Percentiles rank a stretch among this genome's conserved stretches.
phyloP scores from a whole-genome alignment of 2,113 vertebrate species.

The Thomomys bottae region DNA sequence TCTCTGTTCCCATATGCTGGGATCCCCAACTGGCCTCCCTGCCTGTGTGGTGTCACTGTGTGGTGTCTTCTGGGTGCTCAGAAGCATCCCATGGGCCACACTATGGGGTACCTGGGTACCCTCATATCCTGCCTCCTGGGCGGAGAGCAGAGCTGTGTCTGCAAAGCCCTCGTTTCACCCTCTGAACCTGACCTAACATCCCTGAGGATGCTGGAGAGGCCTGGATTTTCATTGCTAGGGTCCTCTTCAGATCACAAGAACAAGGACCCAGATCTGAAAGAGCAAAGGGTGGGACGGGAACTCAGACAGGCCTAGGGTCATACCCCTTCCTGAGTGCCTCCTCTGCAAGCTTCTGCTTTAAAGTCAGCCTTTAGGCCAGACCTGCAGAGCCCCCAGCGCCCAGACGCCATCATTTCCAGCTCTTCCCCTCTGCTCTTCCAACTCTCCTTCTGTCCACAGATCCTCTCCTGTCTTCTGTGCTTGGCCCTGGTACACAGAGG shows the following conservation, averaged over 20 bases:
- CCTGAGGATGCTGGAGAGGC: neutral
- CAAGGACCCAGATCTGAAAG: neutral
- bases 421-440: neutral
- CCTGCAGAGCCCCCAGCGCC: too few species aligned
- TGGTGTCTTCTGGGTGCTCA: neutral
- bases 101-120: neutral
- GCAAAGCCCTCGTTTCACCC: neutral
- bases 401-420: fast-evolving
- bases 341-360: neutral
- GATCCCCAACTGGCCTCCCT: neutral
- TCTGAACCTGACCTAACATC: fast-evolving
- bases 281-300: neutral
- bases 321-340: neutral
- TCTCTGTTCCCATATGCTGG: neutral
- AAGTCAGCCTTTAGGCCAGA: neutral
- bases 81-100: neutral
- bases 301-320: fast-evolving
- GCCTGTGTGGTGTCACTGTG: neutral
- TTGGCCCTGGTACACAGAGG: neutral
- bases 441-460: neutral
- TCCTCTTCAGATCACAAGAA: neutral
- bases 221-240: neutral
- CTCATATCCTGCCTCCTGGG: neutral
- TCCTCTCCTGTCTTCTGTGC: neutral
- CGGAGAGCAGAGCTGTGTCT: too few species aligned